Conservation (phyloP, 2,888 invertebrate genomes). For the Dolichomitus sp. region DNA sequence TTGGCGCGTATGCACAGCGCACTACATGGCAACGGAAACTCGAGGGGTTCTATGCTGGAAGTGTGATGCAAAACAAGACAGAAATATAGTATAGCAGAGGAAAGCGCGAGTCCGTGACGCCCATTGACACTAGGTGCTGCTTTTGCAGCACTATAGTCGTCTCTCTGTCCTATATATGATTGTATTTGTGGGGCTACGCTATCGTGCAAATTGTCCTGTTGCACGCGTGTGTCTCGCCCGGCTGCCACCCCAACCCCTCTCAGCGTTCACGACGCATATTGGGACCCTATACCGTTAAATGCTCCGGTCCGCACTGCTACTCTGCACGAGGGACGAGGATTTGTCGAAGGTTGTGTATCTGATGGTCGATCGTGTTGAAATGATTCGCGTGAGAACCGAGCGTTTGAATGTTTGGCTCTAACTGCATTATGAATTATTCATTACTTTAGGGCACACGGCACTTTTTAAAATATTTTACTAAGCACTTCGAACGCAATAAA, state of each 20-base stretch:
- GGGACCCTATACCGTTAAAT: constrained; percentile 56
- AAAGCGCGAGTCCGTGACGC: constrained; percentile 58
- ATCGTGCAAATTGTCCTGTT: constrained; percentile 65
- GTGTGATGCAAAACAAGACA: constrained; percentile 36
- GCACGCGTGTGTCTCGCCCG: constrained; percentile 62
- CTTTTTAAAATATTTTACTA: background rate
- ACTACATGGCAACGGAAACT: constrained; percentile 41
- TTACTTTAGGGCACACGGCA: background rate
- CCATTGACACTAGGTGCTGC: constrained; percentile 55
- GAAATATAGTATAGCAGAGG: constrained; percentile 33
- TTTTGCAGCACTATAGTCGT: background rate
- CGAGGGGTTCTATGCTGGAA: constrained; percentile 26
- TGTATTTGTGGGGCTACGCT: constrained; percentile 13
- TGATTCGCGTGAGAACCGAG: constrained; percentile 47
- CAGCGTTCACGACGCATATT: constrained; percentile 45
- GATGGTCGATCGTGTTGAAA: constrained; percentile 14
- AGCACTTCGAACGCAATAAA: background rate
- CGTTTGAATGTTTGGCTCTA: background rate
- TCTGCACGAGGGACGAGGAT: constrained; percentile 52
- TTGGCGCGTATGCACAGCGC: constrained; percentile 28
- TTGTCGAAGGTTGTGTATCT: constrained; percentile 47
- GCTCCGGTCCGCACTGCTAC: constrained; percentile 45
- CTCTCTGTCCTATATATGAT: background rate
- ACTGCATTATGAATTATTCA: constrained; percentile 9
- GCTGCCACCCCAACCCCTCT: constrained; percentile 28